phyloP scores from a whole-genome alignment of 2,113 vertebrate species.

The Micronisus gabar region DNA sequence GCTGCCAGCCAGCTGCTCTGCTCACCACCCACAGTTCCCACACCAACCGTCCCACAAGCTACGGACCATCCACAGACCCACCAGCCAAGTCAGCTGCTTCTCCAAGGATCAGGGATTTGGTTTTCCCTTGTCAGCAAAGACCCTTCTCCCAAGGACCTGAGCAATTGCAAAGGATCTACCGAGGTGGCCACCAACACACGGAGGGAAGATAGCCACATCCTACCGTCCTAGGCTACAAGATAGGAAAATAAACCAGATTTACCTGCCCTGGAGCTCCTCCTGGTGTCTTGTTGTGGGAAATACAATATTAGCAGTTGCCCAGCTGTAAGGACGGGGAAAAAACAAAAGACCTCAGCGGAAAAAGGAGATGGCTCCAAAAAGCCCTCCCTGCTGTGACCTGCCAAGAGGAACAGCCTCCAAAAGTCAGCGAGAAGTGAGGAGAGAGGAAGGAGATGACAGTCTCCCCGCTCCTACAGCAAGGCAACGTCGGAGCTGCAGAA shows the following conservation, averaged over 20 bases:
- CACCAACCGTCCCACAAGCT: not conserved
- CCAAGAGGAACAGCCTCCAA: too few relatives aligned
- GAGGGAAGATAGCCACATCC: fast-evolving
- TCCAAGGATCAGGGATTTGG: not conserved
- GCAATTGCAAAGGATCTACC: fast-evolving
- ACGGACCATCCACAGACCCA: not conserved
- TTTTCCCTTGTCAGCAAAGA: not conserved
- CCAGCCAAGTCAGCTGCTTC: not conserved
- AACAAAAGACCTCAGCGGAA: too few relatives aligned
- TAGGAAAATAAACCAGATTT: fast-evolving
- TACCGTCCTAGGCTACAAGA: too few relatives aligned
- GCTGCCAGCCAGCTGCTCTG: too few relatives aligned
- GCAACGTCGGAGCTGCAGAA: too few relatives aligned
- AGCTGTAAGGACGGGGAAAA: fast-evolving
- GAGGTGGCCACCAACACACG: fast-evolving
- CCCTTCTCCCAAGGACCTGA: not conserved
- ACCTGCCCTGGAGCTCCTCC: slow-evolving; percentile 31
- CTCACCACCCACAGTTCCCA: too few relatives aligned
- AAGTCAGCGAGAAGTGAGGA: too few relatives aligned
- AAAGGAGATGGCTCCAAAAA: too few relatives aligned
- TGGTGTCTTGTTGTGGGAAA: not conserved
- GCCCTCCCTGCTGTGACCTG: too few relatives aligned
- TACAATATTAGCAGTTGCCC: fast-evolving
- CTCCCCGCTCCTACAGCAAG: too few relatives aligned
- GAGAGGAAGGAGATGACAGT: too few relatives aligned